Conservation (phyloP, 2,797 vertebrate species). For the Sebastolobus alascanus region DNA sequence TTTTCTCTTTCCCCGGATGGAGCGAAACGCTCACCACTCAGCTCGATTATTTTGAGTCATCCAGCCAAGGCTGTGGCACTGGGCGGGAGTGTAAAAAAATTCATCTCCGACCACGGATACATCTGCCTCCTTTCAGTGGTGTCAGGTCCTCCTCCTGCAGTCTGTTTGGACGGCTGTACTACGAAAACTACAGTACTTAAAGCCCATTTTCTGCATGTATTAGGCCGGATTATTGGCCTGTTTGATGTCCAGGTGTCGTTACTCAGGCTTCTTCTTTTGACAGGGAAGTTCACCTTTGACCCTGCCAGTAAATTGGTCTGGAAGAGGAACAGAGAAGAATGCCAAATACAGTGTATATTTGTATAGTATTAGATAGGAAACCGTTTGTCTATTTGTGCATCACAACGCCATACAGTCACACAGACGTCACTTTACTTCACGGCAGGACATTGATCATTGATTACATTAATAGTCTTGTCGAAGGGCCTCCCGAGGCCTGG, state of each 20-base stretch:
- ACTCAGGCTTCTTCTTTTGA: slow-evolving; percentile 65
- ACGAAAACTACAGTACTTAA: slow-evolving; percentile 2
- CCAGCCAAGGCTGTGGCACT: slow-evolving; percentile 65
- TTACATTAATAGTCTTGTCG: slow-evolving; percentile 39
- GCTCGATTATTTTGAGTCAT: slow-evolving; percentile 73
- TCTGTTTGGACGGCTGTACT: slow-evolving; percentile 1
- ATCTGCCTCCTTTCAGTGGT: slow-evolving; percentile 60
- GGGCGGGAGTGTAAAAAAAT: slow-evolving; percentile 69
- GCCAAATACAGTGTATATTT: not conserved
- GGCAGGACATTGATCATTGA: slow-evolving; percentile 19
- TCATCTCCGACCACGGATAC: slow-evolving; percentile 64
- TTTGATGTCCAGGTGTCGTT: slow-evolving; percentile 12
- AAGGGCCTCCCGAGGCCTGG: slow-evolving; percentile 11
- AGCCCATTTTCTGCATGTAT: not conserved
- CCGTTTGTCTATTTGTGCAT: not conserved
- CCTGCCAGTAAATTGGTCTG: slow-evolving; percentile 24
- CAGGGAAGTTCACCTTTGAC: slow-evolving; percentile 59
- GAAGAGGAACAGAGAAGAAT: slow-evolving; percentile 57
- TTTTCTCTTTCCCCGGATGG: slow-evolving; percentile 50
- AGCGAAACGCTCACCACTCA: slow-evolving; percentile 54
- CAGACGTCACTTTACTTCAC: slow-evolving; percentile 4
- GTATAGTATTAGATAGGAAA: not conserved
- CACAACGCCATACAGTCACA: not conserved
- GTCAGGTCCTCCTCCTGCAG: slow-evolving; percentile 36
- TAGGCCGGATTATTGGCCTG: not conserved